Base-by-base conservation (phyloP, 2,797 vertebrate genomes). In the Sebastes ruberrimus region DNA sequence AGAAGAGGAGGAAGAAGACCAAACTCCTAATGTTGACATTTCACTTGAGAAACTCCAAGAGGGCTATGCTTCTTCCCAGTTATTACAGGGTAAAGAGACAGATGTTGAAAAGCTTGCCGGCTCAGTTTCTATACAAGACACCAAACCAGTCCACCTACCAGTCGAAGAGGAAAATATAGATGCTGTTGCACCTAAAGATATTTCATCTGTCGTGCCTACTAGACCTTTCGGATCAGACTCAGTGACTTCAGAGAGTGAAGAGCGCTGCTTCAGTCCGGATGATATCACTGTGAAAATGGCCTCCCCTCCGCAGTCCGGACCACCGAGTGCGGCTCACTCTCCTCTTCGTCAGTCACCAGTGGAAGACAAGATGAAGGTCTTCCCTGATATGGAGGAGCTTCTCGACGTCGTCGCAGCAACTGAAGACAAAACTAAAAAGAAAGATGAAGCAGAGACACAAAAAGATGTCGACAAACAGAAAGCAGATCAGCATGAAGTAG, bases 281-380 rank as follows among this genome's bases (percentile, higher is more conserved):
- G 98, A 99, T 7, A 97, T 98, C 91, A 99, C 98, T 8, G 97
- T 99, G 72, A 99, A 98, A 94, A 97, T 99, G 97, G 97, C 97
- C 27, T 99, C 98, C 35, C 98, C 98, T 27, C 96, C 97, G 55
- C 96, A 96, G 2, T 99, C 98, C 6, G 97, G 96, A 75, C 98
- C 97, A 69, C 96, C 97, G 1, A 99, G 98, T 86, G 94, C 97
- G 49, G 95, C 97, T 66, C 97, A 98, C 71, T 98, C 98, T 5
- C 98, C 98, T 52, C 96, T 97, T 72, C 97, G 96, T 86, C 97
- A 98, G 85, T 98, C 97, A 33, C 97, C 98, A 16, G 94, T 97
- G 42, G 97, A 98, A 73, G 97, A 97, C 46, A 97, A 97, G 60
- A 92, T 89, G 42, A 96, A 96, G 79, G 76, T 90, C 1, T 94